These are phyloP conservation scores for Mus minutoides DNA, from an alignment of 2,797 vertebrate genomes.

Conservation along the genomic window DNA sequence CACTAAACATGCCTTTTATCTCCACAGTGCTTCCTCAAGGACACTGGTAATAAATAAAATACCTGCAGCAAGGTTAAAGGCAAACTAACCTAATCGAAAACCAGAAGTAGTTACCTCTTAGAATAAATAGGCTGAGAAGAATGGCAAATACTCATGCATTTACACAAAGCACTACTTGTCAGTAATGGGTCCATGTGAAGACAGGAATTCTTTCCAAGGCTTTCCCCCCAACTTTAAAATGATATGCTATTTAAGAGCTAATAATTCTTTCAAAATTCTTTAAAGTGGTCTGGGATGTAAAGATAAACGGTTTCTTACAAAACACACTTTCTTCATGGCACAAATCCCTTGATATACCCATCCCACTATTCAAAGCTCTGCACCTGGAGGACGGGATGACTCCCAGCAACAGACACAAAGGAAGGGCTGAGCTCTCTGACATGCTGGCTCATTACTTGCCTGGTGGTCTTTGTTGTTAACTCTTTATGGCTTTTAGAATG, in stretches of 20 bases:
- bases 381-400: neutral
- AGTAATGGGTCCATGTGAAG: slow-evolving; percentile 17
- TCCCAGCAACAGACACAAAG: neutral
- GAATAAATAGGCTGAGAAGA: slow-evolving; percentile 33
- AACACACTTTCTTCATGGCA: slow-evolving; percentile 46
- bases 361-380: neutral
- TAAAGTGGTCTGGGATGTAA: slow-evolving; percentile 18
- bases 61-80: slow-evolving; percentile 41
- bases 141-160: neutral
- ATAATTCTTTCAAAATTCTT: slow-evolving; percentile 39
- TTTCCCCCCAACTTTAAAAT: neutral
- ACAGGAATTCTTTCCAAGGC: neutral
- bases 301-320: slow-evolving; percentile 61
- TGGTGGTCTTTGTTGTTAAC: neutral
- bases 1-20: slow-evolving; percentile 17
- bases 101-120: slow-evolving; percentile 14
- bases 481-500: slow-evolving; percentile 21
- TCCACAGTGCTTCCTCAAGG: slow-evolving; percentile 22
- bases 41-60: neutral
- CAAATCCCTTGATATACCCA: neutral
- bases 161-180: slow-evolving; percentile 20
- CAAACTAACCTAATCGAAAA: slow-evolving; percentile 55
- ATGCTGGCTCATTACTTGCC: neutral
- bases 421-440: neutral
- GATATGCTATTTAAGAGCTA: slow-evolving; percentile 55